Evolutionary conservation across 2,113 vertebrate genomes (phyloP).

Genomic region (Tiliqua scincoides): DNA sequence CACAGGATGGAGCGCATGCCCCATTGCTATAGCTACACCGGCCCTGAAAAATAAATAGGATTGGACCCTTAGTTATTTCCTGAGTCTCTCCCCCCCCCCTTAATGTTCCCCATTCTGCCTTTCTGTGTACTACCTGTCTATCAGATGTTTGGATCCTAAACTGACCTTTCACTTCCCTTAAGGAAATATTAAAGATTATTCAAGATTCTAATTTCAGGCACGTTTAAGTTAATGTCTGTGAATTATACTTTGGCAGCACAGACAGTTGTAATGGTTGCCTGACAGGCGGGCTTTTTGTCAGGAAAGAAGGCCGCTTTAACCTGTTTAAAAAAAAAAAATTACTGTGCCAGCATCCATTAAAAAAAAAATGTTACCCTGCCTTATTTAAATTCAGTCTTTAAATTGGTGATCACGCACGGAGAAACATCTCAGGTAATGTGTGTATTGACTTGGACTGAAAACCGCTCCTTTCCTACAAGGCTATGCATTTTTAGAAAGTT

Average conservation of each 20-base stretch:
- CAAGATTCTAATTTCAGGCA: not conserved
- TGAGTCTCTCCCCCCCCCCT: not conserved
- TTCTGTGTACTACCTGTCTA: not conserved
- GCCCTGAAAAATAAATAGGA: too few species aligned
- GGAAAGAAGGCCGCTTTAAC: not conserved
- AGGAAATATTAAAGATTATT: not conserved
- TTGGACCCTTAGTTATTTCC: too few species aligned
- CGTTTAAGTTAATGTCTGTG: not conserved
- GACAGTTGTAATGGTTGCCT: not conserved
- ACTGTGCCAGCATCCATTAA: not conserved
- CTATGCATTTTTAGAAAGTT: not conserved
- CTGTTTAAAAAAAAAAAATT: too few species aligned
- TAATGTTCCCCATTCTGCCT: not conserved
- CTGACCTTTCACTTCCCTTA: not conserved
- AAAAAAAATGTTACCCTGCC: too few species aligned
- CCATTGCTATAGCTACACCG: too few species aligned
- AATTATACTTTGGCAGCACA: not conserved
- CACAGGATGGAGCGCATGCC: too few species aligned
- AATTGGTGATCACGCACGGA: not conserved
- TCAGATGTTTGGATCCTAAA: not conserved
- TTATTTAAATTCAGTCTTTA: not conserved
- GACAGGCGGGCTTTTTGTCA: not conserved
- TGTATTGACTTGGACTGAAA: not conserved
- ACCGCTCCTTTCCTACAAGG: not conserved
- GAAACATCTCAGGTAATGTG: not conserved